These are phyloP conservation scores for Carollia perspicillata DNA, from an alignment of 2,113 vertebrate species.

Conservation along the genomic window DNA sequence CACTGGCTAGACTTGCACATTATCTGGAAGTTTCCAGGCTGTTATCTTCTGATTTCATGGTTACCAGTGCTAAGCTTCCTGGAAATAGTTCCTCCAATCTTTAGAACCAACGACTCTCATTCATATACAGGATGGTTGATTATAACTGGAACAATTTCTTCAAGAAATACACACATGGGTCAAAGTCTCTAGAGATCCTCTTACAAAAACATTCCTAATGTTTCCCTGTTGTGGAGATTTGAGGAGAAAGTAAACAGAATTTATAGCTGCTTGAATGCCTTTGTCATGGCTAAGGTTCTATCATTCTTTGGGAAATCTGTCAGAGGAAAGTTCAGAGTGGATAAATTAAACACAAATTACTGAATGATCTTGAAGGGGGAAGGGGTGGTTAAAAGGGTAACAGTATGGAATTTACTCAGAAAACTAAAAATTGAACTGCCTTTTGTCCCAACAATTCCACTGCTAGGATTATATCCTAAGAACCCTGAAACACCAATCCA, in stretches of 20 bases:
- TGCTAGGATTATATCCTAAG: no score
- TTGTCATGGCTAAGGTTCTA: not conserved
- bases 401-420: no score
- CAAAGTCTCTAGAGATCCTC: not conserved
- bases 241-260: not conserved
- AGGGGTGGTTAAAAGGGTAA: not conserved
- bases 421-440: no score
- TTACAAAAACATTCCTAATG: slow-evolving; percentile 7
- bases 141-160: slow-evolving; percentile 12
- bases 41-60: slow-evolving; percentile 57
- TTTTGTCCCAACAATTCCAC: no score
- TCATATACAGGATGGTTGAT: not conserved
- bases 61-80: not conserved
- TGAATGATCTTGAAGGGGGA: not conserved
- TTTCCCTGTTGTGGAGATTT: not conserved
- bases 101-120: slow-evolving; percentile 28
- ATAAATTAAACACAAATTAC: slow-evolving; percentile 17
- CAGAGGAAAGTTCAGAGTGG: not conserved
- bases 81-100: not conserved
- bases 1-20: not conserved
- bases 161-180: not conserved
- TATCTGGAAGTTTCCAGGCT: slow-evolving; percentile 42
- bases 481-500: no score
- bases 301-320: not conserved
- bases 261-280: not conserved